phyloP scores from a whole-genome alignment of 2,888 invertebrate genomes.

The Tetragnatha montana region DNA sequence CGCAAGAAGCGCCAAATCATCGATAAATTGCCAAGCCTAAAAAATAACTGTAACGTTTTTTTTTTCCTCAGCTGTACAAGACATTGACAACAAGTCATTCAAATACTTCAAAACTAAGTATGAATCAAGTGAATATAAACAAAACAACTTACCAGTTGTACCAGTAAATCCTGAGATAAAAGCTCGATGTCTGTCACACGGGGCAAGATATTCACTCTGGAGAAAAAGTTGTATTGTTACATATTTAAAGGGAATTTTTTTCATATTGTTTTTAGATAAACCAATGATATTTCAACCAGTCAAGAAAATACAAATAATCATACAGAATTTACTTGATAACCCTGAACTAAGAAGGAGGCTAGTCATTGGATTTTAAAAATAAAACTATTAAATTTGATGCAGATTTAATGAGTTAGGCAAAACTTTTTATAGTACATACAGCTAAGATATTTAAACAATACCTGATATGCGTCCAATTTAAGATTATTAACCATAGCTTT shows the following conservation, averaged over 20 bases:
- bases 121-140: background rate
- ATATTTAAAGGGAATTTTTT: background rate
- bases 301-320: background rate
- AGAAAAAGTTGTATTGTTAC: conserved; percentile 70
- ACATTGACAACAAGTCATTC: no score
- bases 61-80: no score
- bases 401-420: no score
- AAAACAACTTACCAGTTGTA: conserved; percentile 81
- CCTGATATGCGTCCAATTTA: conserved; percentile 92
- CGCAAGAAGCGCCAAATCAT: no score
- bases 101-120: no score
- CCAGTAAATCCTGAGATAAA: conserved; percentile 94
- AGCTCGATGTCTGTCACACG: conserved; percentile 87
- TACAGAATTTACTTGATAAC: background rate
- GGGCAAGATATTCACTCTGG: conserved; percentile 92
- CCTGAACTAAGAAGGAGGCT: background rate
- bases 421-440: no score
- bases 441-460: conserved; percentile 74
- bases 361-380: no score
- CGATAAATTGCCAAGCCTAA: no score
- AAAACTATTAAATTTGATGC: no score
- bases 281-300: background rate
- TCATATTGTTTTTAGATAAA: no score
- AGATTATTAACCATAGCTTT: no score
- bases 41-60: no score